phyloP scores from a whole-genome alignment of 2,113 vertebrate genomes.

The Heterotis niloticus region DNA sequence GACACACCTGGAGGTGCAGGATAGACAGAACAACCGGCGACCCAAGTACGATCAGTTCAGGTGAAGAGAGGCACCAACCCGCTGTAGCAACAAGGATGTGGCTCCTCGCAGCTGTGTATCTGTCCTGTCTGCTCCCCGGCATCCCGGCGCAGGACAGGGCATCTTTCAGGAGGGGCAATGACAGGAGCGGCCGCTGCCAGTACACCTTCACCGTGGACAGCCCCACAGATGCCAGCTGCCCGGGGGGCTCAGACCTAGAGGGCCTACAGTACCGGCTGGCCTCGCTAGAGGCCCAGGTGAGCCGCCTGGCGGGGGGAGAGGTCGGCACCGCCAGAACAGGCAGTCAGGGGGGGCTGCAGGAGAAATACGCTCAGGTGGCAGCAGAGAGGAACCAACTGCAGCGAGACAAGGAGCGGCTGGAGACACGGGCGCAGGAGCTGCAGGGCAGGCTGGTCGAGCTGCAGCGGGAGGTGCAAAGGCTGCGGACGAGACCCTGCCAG shows the following conservation, averaged over 20 bases:
- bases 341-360: conserved; percentile 53
- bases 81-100: conserved; percentile 51
- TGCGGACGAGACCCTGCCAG: conserved; percentile 62
- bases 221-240: conserved; percentile 72
- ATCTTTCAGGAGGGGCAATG: conserved; percentile 62
- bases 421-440: conserved; percentile 66
- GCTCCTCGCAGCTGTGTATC: conserved; percentile 48
- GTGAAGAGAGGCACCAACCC: neutral
- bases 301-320: conserved; percentile 44
- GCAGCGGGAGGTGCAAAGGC: conserved; percentile 58
- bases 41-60: neutral
- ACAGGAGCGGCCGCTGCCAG: conserved; percentile 70
- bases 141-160: conserved; percentile 57
- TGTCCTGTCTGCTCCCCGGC: conserved; percentile 48
- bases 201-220: conserved; percentile 83
- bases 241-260: conserved; percentile 65
- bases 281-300: conserved; percentile 73
- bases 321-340: conserved; percentile 29
- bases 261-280: conserved; percentile 65
- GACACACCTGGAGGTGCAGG: neutral
- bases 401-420: conserved; percentile 69
- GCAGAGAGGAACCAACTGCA: conserved; percentile 69
- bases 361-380: conserved; percentile 57
- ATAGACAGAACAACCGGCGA: neutral
- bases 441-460: conserved; percentile 66